These are phyloP conservation scores for Poeciliopsis turneri DNA, from an alignment of 2,797 vertebrate genomes.

Conservation along the genomic window DNA sequence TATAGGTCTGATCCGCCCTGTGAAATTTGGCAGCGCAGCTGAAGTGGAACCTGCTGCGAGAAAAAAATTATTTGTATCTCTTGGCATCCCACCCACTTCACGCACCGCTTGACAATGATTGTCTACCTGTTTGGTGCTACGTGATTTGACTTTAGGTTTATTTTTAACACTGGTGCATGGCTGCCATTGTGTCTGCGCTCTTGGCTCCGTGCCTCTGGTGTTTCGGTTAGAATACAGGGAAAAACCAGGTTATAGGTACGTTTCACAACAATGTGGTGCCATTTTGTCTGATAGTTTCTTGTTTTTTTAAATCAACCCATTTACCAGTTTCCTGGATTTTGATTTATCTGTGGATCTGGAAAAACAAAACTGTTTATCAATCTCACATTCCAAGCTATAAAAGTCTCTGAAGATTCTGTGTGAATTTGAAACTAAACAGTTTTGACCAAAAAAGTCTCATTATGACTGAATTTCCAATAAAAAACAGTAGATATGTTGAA, in stretches of 20 bases:
- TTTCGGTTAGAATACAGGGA: slow-evolving; percentile 23
- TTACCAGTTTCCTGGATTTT: slow-evolving; percentile 67
- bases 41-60: slow-evolving; percentile 39
- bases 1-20: slow-evolving; percentile 34
- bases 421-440: not conserved
- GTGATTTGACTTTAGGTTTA: slow-evolving; percentile 55
- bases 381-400: not conserved
- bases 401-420: not conserved
- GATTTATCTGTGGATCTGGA: slow-evolving; percentile 6
- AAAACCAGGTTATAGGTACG: slow-evolving; percentile 36
- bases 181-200: slow-evolving; percentile 60
- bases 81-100: not conserved
- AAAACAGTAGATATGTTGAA: not conserved
- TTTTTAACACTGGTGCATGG: slow-evolving; percentile 47
- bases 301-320: slow-evolving; percentile 33
- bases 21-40: slow-evolving; percentile 38
- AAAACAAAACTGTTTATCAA: not conserved
- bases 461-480: not conserved
- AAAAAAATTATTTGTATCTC: slow-evolving; percentile 26
- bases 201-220: slow-evolving; percentile 57
- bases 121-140: slow-evolving; percentile 41
- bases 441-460: not conserved
- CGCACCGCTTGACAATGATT: slow-evolving; percentile 24
- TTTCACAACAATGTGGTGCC: slow-evolving; percentile 69
- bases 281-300: slow-evolving; percentile 65